These are phyloP conservation scores for Ceramica pisi DNA, from an alignment of 2,888 invertebrate species.

Conservation along the genomic window DNA sequence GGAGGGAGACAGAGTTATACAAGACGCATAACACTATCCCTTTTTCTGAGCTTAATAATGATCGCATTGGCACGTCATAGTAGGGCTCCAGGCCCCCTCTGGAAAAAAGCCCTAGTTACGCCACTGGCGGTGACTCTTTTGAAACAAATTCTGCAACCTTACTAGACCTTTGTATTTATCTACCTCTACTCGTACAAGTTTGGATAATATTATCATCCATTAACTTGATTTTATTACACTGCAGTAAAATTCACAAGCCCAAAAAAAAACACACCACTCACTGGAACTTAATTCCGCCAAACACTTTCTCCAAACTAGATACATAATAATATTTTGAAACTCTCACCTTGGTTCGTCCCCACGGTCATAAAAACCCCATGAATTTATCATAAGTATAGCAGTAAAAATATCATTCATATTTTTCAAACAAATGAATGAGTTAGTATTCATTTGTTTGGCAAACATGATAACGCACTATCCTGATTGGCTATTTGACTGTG, in stretches of 20 bases:
- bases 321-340: slow-evolving; percentile 35
- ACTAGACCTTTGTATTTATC: background rate
- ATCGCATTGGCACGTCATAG: too few relatives aligned
- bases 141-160: too few relatives aligned
- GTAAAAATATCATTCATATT: slow-evolving; percentile 24
- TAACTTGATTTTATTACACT: background rate
- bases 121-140: too few relatives aligned
- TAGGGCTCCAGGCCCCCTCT: too few relatives aligned
- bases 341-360: slow-evolving; percentile 37
- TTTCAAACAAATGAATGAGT: too few relatives aligned
- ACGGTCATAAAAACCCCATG: slow-evolving; percentile 41
- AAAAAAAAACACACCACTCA: background rate
- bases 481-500: slow-evolving; percentile 43
- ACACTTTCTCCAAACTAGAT: slow-evolving; percentile 30
- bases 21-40: too few relatives aligned
- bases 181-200: background rate
- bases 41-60: too few relatives aligned
- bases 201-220: background rate
- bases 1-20: too few relatives aligned
- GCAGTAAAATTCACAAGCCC: background rate
- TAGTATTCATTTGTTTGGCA: slow-evolving; percentile 14
- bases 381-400: slow-evolving; percentile 36
- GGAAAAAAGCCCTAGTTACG: too few relatives aligned
- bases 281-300: slow-evolving; percentile 2
- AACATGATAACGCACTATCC: slow-evolving; percentile 47